Evolutionary conservation across 2,113 vertebrate species (phyloP), one percentile per base, ranked within the genome.

Genomic region (Phaethon lepturus): DNA sequence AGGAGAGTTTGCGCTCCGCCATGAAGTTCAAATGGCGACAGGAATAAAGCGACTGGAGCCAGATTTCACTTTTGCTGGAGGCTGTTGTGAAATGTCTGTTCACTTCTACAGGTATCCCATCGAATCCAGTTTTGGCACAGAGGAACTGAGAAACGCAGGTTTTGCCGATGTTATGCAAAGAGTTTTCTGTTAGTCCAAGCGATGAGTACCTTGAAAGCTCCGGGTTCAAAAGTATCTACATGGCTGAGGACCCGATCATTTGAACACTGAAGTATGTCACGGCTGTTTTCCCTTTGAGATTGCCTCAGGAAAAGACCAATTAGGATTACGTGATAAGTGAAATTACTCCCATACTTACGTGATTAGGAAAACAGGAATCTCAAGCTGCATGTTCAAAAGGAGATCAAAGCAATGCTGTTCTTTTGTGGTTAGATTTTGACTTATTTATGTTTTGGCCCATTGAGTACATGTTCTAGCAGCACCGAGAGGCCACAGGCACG

Each of bases 281-380:
- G 6, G 64, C 78, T 93, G 62, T 72, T 64, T 94, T 85, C 58
- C 66, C 59, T 87, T 68, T 55, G 87, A 79, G 71, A 83, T 13
- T 86, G 77, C 74, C 85, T 82, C 33, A 73, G 89, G 83, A 95
- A 95, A 85, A 93, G 89, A 66, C 71, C 85, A 87, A 91, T 90
- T 96, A 90, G 84, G 87, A 90, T 85, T 94, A 93, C 4, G 49
- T 25, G 69, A 50, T 91, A 76, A 96, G 66, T 38, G 85, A 80
- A 83, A 87, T 66, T 90, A 71, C 66, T 93, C 74, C 71, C 77
- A 82, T 80, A 73, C 74, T 89, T 96, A 91, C 3, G 7, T 17
- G 71, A 76, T 44, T 80, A 81, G 71, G 58, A 91, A 96, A 96
- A 92, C 60, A 80, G 91, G 81, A 82, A 73, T 74, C 58, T 90